Base-by-base conservation (phyloP, 2,888 invertebrate genomes). In the Mystacides longicornis region DNA sequence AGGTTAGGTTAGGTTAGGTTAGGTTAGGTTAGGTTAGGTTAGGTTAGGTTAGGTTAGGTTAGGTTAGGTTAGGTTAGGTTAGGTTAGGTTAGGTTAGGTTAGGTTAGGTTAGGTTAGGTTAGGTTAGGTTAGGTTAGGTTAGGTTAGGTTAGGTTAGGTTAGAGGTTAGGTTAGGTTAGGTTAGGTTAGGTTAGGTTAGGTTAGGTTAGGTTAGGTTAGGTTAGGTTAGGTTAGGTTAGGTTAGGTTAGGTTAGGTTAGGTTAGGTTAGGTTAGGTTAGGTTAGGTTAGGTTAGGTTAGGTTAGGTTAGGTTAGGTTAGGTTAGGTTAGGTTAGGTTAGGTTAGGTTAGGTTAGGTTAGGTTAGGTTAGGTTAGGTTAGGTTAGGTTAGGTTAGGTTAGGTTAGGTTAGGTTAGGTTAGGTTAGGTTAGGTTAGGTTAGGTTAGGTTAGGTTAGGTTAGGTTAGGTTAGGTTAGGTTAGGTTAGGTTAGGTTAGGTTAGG, bases 401-500 rank as follows among this genome's bases (percentile, higher is more conserved):
- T 37, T 37, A 37, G 37, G 37, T 37, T 37, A 37, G 37, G 37
- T 37, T 37, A 37, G 37, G 37, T 37, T 37, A 37, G 37, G 37
- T 37, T 37, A 37, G 37, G 37, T 37, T 37, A 37, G 37, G 37
- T 37, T 37, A 37, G 37, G 37, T 37, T 37, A 37, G 37, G 37
- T 37, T 37, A 37, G 37, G 37, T 37, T 37, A 37, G 37, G 37
- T 37, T 37, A 37, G 37, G 37, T 37, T 37, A 37, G 37, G 37
- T 37, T 37, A 37, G 37, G 37, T 37, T 37, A 37, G 37, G 37
- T 37, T 37, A 37, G 37, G 37, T 37, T 37, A 37, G 37, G 37
- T 37, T 37, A 37, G 37, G 37, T 46, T 46, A 46, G 46, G 46
- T 46, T 46, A 46, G 46, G 46, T 46, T 46, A 46, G 46, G 46